Conservation (phyloP, 2,888 invertebrate species). For the Thalpophila matura region DNA sequence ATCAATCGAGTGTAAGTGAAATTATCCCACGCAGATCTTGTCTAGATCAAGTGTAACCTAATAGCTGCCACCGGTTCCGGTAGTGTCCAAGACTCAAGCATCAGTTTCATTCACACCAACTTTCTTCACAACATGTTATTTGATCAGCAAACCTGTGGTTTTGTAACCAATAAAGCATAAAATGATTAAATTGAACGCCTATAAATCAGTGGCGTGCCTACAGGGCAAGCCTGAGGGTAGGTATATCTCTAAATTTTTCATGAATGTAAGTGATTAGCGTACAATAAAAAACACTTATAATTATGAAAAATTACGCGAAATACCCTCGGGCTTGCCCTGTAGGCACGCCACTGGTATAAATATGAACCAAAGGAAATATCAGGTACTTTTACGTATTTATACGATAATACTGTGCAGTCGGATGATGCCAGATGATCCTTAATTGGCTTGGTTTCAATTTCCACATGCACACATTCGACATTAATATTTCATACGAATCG, state of each 20-base stretch:
- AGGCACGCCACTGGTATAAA: constrained; percentile 2
- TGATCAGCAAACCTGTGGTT: constrained; percentile 53
- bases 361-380: constrained; percentile 22
- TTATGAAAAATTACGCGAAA: too few relatives aligned
- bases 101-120: constrained; percentile 65
- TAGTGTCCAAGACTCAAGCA: constrained; percentile 63
- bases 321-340: too few relatives aligned
- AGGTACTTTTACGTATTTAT: constrained; percentile 20
- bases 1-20: constrained; percentile 52
- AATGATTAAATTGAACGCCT: constrained; percentile 37
- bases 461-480: constrained; percentile 46
- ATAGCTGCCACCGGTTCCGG: constrained; percentile 61
- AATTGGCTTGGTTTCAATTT: constrained; percentile 63
- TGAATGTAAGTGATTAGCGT: too few relatives aligned
- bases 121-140: constrained; percentile 69
- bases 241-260: too few relatives aligned
- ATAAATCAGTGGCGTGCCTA: too few relatives aligned
- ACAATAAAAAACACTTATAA: too few relatives aligned
- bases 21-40: constrained; percentile 69
- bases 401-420: constrained; percentile 18
- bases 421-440: constrained; percentile 55
- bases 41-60: constrained; percentile 64
- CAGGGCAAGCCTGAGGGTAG: too few relatives aligned
- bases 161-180: constrained; percentile 31
- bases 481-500: constrained; percentile 51